Conservation (phyloP, 2,797 vertebrate genomes). For the Gallinago stenura region DNA sequence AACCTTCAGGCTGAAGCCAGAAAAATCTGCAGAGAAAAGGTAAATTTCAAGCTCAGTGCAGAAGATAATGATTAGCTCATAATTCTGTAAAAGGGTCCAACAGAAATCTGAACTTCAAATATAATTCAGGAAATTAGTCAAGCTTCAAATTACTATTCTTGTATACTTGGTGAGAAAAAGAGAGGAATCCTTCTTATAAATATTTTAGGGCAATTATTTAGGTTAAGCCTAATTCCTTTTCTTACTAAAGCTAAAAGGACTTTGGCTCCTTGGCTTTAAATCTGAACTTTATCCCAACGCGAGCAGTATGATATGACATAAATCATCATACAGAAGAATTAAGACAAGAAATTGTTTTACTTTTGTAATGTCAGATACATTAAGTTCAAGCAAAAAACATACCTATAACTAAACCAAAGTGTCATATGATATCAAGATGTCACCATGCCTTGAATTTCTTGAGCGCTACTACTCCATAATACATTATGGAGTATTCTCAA, state of each 20-base stretch:
- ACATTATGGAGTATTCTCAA: neutral
- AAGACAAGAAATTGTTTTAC: neutral
- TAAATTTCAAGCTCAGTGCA: conserved; percentile 18
- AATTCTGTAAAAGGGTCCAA: conserved; percentile 22
- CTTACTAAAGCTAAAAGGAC: conserved; percentile 18
- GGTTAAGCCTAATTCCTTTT: conserved; percentile 49
- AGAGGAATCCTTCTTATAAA: conserved; percentile 49
- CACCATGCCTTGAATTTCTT: neutral
- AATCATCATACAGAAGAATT: neutral
- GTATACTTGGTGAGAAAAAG: conserved; percentile 1
- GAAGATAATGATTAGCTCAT: neutral
- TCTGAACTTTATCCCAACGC: neutral
- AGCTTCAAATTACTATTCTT: conserved; percentile 37
- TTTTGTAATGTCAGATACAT: neutral
- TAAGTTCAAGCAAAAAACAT: neutral
- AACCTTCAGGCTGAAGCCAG: neutral
- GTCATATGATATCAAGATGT: neutral
- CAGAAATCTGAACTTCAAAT: conserved; percentile 36
- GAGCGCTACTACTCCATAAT: neutral
- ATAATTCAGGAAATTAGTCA: conserved; percentile 40
- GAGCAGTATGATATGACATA: neutral
- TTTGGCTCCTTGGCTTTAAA: conserved; percentile 13
- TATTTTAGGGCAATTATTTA: conserved; percentile 62
- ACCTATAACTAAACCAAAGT: neutral
- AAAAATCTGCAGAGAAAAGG: conserved; percentile 15